A percentile compares a stretch with the other conserved stretches of the same genome.
Conservation (phyloP, 1,140 invertebrate species). For the Drosophila lacteicornis region DNA sequence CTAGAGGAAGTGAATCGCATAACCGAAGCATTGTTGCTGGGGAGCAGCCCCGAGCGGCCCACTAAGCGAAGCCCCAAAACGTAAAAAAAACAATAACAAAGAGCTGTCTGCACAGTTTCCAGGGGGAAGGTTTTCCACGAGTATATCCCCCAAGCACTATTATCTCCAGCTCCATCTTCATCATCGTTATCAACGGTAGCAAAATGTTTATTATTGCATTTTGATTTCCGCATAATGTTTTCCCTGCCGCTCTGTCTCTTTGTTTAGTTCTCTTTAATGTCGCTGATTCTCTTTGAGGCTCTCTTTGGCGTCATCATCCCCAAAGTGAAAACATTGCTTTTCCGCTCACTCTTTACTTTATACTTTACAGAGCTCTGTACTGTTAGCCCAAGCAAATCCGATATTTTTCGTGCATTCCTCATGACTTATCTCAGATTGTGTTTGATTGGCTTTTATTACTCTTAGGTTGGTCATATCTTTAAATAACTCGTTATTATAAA, state of each 20-base stretch:
- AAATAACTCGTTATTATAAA: background rate
- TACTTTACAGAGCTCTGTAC: constrained; percentile 19
- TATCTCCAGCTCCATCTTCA: constrained; percentile 56
- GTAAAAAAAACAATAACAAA: constrained; percentile 62
- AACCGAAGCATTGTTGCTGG: constrained; percentile 1
- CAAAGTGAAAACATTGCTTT: constrained; percentile 7
- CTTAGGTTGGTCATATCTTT: background rate
- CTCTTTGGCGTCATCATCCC: constrained; percentile 32
- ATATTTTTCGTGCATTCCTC: background rate
- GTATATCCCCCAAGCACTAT: constrained; percentile 35
- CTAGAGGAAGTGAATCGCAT: constrained; percentile 63
- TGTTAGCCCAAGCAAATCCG: constrained; percentile 9
- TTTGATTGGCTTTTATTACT: constrained; percentile 3
- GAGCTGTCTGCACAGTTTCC: constrained; percentile 38
- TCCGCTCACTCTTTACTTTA: constrained; percentile 5
- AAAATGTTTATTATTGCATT: constrained; percentile 78
- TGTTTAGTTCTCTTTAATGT: constrained; percentile 10
- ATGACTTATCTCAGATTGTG: constrained; percentile 1
- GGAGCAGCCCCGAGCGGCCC: constrained; percentile 61
- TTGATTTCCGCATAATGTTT: constrained; percentile 73
- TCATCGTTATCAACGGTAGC: constrained; percentile 38
- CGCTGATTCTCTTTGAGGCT: constrained; percentile 5
- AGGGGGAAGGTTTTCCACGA: constrained; percentile 24
- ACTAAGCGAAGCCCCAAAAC: constrained; percentile 76
- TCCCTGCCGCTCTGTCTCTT: constrained; percentile 35